Evolutionary conservation across 2,888 invertebrate species (phyloP).

Genomic region (Macroteleia sp.): DNA sequence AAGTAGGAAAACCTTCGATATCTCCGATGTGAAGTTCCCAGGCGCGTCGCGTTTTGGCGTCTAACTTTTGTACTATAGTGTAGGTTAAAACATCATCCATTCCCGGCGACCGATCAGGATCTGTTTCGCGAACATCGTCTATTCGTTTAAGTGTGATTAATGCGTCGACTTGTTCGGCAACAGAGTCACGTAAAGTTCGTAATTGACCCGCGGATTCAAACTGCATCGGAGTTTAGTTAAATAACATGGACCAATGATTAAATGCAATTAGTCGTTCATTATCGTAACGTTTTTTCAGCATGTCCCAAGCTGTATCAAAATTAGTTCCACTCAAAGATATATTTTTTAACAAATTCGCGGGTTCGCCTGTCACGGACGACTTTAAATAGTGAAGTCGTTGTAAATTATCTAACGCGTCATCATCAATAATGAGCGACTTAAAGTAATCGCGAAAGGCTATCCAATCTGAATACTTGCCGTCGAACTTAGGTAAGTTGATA

Average conservation of each 20-base stretch:
- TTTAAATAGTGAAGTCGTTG: conserved; percentile 12
- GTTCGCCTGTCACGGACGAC: background rate
- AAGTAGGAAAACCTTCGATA: background rate
- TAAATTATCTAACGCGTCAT: background rate
- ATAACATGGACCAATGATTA: background rate
- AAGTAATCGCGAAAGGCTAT: conserved; percentile 1
- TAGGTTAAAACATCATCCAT: background rate
- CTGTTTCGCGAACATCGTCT: background rate
- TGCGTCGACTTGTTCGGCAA: background rate
- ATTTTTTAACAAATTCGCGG: conserved; percentile 1
- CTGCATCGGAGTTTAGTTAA: background rate
- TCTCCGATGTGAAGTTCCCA: background rate
- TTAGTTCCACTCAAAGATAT: background rate
- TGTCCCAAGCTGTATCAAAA: background rate
- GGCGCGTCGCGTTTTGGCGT: conserved; percentile 3
- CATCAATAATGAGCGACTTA: background rate
- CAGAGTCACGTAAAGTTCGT: background rate
- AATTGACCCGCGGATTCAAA: background rate
- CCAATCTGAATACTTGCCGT: conserved; percentile 9
- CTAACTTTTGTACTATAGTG: background rate
- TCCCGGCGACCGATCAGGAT: background rate
- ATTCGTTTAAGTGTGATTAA: background rate
- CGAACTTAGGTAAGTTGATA: conserved; percentile 1
- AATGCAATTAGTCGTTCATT: background rate
- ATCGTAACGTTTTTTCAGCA: background rate